Conservation (phyloP, 2,797 vertebrate genomes). For the Eulemur albifrons region DNA sequence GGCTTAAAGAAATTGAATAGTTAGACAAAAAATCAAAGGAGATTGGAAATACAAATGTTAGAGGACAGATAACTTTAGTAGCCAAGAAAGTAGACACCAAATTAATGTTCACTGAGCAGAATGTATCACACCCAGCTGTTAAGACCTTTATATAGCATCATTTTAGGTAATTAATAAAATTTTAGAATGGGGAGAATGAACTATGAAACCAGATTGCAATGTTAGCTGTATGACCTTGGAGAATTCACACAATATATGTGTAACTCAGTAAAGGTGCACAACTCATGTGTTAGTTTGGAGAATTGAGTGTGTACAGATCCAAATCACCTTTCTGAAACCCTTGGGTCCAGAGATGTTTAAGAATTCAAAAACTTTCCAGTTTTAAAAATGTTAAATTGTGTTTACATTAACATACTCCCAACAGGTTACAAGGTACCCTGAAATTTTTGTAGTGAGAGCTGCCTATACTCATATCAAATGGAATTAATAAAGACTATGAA, state of each 20-base stretch:
- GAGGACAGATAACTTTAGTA: not conserved
- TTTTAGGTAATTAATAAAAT: not conserved
- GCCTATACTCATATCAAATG: not conserved
- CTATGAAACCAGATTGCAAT: not conserved
- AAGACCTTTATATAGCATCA: not conserved
- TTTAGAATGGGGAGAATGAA: not conserved
- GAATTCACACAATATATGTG: not conserved
- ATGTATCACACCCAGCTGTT: not conserved
- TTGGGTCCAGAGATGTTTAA: not conserved
- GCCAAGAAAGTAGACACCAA: not conserved
- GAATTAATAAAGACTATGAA: not conserved
- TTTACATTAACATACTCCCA: not conserved
- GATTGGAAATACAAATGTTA: not conserved
- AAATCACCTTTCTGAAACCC: not conserved
- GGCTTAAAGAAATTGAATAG: not conserved
- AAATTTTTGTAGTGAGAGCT: not conserved
- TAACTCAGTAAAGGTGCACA: not conserved
- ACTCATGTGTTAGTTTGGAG: not conserved
- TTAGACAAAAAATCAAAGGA: not conserved
- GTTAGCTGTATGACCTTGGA: not conserved
- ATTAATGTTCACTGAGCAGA: not conserved
- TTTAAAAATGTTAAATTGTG: not conserved
- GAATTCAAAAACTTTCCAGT: not conserved
- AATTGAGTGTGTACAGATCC: not conserved
- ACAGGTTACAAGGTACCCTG: not conserved